phyloP scores from a whole-genome alignment of 2,113 vertebrate genomes.

The Mus musculus region DNA sequence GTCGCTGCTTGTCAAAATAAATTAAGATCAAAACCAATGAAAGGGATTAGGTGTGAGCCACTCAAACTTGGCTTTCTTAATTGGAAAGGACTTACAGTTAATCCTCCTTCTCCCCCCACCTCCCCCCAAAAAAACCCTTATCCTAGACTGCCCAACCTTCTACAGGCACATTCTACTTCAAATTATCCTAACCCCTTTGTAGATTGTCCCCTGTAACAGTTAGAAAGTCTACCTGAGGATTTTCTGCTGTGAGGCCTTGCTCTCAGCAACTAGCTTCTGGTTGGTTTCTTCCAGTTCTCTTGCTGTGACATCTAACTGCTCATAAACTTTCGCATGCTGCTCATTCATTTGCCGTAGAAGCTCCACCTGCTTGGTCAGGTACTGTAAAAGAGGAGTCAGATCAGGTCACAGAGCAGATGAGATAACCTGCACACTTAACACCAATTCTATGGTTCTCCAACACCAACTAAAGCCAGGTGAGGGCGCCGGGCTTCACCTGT shows the following conservation, averaged over 20 bases:
- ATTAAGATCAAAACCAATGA: conserved; percentile 49
- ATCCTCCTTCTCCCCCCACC: background rate
- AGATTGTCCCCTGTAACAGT: background rate
- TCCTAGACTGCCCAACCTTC: background rate
- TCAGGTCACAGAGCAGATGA: background rate
- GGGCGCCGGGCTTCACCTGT: fast-evolving
- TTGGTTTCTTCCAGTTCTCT: conserved; percentile 95
- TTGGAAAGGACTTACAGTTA: conserved; percentile 32
- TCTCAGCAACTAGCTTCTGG: conserved; percentile 92
- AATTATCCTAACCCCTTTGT: background rate
- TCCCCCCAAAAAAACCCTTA: background rate
- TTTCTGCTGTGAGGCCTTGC: conserved; percentile 92
- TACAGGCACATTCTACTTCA: background rate
- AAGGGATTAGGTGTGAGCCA: conserved; percentile 28
- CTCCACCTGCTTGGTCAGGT: conserved; percentile 97
- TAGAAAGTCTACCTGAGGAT: conserved; percentile 89
- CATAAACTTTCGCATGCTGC: conserved; percentile 97
- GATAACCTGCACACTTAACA: background rate
- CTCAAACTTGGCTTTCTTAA: conserved; percentile 42
- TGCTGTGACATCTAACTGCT: conserved; percentile 95
- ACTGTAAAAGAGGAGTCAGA: conserved; percentile 86
- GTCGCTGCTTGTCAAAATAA: conserved; percentile 59
- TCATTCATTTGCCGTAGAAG: conserved; percentile 96
- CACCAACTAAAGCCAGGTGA: background rate
- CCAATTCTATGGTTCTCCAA: background rate